Base-by-base conservation (phyloP, 2,888 invertebrate species). In the Caenorhabditis plicata region DNA sequence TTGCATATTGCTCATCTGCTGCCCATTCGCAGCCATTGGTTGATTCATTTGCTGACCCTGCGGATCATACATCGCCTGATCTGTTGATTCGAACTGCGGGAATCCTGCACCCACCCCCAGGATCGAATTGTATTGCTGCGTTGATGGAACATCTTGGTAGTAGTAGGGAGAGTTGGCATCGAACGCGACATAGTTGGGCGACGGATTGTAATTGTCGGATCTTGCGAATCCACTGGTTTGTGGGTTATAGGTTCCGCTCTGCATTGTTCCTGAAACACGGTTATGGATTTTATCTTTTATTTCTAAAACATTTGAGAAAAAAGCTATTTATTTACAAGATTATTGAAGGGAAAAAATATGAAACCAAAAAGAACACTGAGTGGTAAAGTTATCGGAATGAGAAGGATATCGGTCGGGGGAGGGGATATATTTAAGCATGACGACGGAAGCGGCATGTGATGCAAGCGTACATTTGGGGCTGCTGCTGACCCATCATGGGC, bases 61-160 rank as follows among this genome's bases (percentile, higher is more conserved):
- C 11, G 36, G 43, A 38, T 32, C 36, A 29, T 42, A 35, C 15
- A 41, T n/a, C n/a, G 29, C 27, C 19, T 39, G 32, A 27, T 38
- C 35, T 15, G 35, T 25, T 23, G 22, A 35, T 9, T 35, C 17
- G 5, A 38, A 32, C 32, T 60, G 53, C 19, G 62, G 62, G 39
- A 46, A 62, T 26, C 62, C 62, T 20, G 62, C 62, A 41, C 56
- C 56, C 5, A 51, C 45, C 2, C 50, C 62, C 1, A 56, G 42
- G 2, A 62, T 42, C 8, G 56, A 36, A 13, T 62, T 52, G 46
- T 50, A 62, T 33, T 52, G 49, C 22, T 55, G 46, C 20, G 62
- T 53, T 11, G 56, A 56, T 42, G 56, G 56, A 19, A 48, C 49
- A 36, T 45, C 25, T 35, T 62, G 62, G 25, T 61, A 61, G 22